Conservation (phyloP, 2,113 vertebrate species). For the Calypte anna region DNA sequence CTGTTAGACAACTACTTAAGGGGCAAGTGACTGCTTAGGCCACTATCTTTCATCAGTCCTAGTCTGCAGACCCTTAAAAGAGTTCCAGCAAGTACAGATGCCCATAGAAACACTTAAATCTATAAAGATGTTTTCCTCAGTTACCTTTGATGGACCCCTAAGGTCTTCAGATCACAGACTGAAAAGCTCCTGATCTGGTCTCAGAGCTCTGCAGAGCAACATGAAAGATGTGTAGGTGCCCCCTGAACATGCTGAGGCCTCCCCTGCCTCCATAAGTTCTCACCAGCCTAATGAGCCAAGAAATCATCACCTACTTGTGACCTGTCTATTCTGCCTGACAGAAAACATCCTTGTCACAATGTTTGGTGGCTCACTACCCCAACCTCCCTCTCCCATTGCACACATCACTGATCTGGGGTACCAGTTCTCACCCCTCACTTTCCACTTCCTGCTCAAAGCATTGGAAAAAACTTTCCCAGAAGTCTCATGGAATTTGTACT, state of each 20-base stretch:
- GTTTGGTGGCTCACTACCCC: neutral
- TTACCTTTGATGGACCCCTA: neutral
- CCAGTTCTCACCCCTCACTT: conserved; percentile 8
- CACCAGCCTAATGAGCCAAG: conserved; percentile 22
- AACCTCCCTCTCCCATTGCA: neutral
- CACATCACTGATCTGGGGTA: neutral
- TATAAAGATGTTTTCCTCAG: neutral
- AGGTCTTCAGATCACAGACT: neutral
- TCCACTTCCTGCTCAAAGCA: neutral
- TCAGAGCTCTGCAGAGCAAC: neutral
- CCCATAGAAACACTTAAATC: neutral
- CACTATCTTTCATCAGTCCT: neutral
- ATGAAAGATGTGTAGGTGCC: neutral
- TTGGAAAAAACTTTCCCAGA: neutral
- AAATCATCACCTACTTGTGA: conserved; percentile 25
- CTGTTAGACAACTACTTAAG: neutral
- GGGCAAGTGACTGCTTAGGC: neutral
- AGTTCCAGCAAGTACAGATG: neutral
- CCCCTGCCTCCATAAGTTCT: neutral
- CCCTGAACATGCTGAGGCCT: neutral
- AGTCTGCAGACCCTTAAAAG: neutral
- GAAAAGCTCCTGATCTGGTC: neutral
- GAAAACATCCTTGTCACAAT: neutral
- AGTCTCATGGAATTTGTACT: neutral
- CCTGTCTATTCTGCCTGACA: neutral